Conservation (phyloP, 37 sponge, comb jelly and placozoan genomes). For the Bolinopsis microptera region DNA sequence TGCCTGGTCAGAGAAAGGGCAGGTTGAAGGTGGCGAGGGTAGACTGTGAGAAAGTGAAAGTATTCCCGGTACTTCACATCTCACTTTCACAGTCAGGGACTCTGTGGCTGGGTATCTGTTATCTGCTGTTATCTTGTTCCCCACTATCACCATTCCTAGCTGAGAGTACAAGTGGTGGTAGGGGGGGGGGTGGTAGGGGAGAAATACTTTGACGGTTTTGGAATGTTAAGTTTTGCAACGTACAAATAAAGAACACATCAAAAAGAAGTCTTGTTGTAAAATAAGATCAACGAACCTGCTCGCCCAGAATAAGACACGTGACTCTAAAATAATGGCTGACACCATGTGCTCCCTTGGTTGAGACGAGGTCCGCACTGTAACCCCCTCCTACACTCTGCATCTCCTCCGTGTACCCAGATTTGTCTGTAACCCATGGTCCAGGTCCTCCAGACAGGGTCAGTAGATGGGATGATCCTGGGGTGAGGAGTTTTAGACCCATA, state of each 20-base stretch:
- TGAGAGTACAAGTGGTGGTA: background rate
- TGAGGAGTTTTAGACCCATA: too few species aligned
- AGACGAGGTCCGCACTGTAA: background rate
- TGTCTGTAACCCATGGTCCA: background rate
- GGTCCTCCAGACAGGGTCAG: background rate
- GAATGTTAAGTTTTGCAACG: too few species aligned
- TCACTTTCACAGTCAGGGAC: background rate
- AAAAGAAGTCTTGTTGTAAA: too few species aligned
- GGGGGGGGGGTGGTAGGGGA: too few species aligned
- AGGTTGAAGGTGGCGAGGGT: background rate
- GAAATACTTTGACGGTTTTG: too few species aligned
- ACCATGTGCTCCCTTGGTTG: background rate
- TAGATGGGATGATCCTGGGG: slow-evolving; percentile 3
- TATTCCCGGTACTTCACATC: slow-evolving; percentile 17
- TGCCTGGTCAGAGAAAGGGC: slow-evolving; percentile 20
- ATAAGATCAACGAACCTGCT: too few species aligned
- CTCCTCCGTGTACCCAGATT: background rate
- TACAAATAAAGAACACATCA: too few species aligned
- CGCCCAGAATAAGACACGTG: background rate
- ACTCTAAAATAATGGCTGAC: background rate
- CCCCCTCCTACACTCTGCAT: background rate
- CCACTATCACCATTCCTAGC: slow-evolving; percentile 8
- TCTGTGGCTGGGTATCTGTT: slow-evolving; percentile 25
- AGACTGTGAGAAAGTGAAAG: background rate
- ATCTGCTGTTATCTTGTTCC: background rate